Evolutionary conservation across 2,888 invertebrate genomes (phyloP), one percentile per base, ranked within the genome.

Genomic region (Lacanobia oleracea): DNA sequence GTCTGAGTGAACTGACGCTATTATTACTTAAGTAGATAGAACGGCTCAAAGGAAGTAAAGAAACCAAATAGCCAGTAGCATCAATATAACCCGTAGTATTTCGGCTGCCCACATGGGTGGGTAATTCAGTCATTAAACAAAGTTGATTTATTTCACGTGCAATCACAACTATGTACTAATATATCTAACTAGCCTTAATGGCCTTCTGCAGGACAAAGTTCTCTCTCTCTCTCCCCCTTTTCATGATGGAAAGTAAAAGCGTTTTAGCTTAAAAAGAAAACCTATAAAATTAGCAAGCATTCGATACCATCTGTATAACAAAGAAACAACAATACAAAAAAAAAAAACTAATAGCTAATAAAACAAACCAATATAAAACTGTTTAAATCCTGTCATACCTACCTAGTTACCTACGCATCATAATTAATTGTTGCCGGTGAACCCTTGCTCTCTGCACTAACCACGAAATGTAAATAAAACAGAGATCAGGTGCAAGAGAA

Each of bases 1-100:
- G 21, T 27, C 50, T 21, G 43, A 64, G 50, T 56, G 21, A 54
- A 61, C 43, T 40, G 45, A 16, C 66, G 48, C 16, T 12, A 62
- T 45, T 56, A 27, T 27, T 43, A 56, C 27, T 12, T 45, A 12
- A 43, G 18, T 23, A 45, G 16, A 18, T 21, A 54, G 27, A 40
- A 18, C 9, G 16, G 12, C 7, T 33, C 23, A 74, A 50, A 33
- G 27, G 18, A n/a, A n/a, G n/a, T n/a, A n/a, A 23, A 50, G 3
- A 27, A 56, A 48, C 18, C 27, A 8, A 37, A 21, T 18, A 4
- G 14, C 53, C 16, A 27, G 33, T 27, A 8, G 8, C 37, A 37
- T 6, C 3, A 8, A 37, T 37, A 37, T 37, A 37, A 37, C 43
- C 40, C 18, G 23, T 54, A 1, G 6, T 21, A 10, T 50, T 12